These are phyloP conservation scores for Potamilus streckersoni DNA, from an alignment of 1,140 invertebrate species.

Conservation along the genomic window DNA sequence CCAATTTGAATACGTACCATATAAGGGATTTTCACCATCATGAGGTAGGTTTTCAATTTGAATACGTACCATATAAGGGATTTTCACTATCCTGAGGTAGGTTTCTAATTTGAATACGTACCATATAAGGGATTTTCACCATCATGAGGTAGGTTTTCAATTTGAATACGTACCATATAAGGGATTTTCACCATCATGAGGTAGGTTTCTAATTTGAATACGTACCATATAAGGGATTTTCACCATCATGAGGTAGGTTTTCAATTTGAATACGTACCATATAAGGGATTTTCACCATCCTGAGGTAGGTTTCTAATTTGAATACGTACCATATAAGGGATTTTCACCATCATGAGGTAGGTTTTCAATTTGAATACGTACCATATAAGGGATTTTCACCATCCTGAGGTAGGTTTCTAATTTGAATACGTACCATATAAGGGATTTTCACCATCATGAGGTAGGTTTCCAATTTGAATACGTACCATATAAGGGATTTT, in stretches of 20 bases:
- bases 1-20: conserved; percentile 45
- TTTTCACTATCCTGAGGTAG: conserved; percentile 47
- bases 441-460: conserved; percentile 48
- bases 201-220: conserved; percentile 51
- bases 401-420: conserved; percentile 52
- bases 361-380: neutral
- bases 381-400: conserved; percentile 47
- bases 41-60: conserved; percentile 52
- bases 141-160: conserved; percentile 51
- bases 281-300: conserved; percentile 49
- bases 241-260: conserved; percentile 51
- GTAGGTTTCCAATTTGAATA: conserved; percentile 51
- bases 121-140: conserved; percentile 47
- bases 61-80: conserved; percentile 36
- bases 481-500: conserved; percentile 47
- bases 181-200: conserved; percentile 48
- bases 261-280: conserved; percentile 45
- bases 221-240: conserved; percentile 39
- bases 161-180: conserved; percentile 44
- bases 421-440: conserved; percentile 36
- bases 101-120: conserved; percentile 51
- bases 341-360: conserved; percentile 47
- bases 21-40: conserved; percentile 48
- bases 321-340: conserved; percentile 44
- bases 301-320: conserved; percentile 52